A percentile compares a stretch with the other conserved stretches of the same genome.
These are phyloP conservation scores for Chesias legatella DNA, from an alignment of 2,888 invertebrate species.

Conservation along the genomic window DNA sequence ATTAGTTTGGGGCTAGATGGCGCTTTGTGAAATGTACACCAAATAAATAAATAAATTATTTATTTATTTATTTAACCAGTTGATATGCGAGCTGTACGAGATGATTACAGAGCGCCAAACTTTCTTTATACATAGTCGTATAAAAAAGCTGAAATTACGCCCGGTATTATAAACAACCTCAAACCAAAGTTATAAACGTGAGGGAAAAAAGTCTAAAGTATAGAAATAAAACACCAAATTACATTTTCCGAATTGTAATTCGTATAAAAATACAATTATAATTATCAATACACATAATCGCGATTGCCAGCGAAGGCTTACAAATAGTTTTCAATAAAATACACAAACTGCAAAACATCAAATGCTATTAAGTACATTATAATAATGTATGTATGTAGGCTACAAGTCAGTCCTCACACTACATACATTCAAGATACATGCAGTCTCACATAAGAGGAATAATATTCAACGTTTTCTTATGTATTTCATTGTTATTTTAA, in stretches of 20 bases:
- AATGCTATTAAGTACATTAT: conserved; percentile 66
- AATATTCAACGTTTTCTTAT: conserved; percentile 5
- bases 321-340: conserved; percentile 50
- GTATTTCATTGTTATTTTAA: conserved; percentile 13
- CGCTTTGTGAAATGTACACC: too few relatives aligned
- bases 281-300: conserved; percentile 70
- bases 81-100: too few relatives aligned
- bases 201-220: too few relatives aligned
- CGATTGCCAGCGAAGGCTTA: conserved; percentile 62
- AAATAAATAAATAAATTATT: too few relatives aligned
- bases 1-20: too few relatives aligned
- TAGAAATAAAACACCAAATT: conserved; percentile 41
- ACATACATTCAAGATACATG: conserved; percentile 15
- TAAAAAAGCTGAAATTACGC: too few relatives aligned
- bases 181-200: too few relatives aligned
- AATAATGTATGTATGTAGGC: conserved; percentile 53
- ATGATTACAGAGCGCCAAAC: too few relatives aligned
- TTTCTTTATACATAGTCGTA: too few relatives aligned
- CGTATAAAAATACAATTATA: conserved; percentile 77
- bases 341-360: conserved; percentile 55
- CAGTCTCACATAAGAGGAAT: conserved; percentile 19
- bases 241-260: conserved; percentile 61
- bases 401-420: conserved; percentile 53
- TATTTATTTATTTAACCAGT: too few relatives aligned
- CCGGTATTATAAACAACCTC: too few relatives aligned